phyloP scores from a whole-genome alignment of 53 echinoderm and acorn worm genomes.

The Astropecten irregularis region DNA sequence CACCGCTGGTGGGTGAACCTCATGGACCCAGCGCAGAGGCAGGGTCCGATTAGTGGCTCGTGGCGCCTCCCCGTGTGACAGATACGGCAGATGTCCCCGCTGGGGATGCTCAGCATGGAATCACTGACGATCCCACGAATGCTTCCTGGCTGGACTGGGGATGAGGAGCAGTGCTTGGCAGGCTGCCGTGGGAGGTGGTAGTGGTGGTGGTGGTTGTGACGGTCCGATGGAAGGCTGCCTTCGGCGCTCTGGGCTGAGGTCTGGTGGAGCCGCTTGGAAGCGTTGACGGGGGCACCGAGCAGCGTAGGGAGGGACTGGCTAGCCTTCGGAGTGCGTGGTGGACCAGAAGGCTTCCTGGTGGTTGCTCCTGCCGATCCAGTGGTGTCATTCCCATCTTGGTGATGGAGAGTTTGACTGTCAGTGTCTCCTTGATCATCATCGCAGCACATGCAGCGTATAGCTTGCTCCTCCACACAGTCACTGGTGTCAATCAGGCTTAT shows the following conservation, averaged over 20 bases:
- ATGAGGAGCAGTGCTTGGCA: constrained; percentile 17
- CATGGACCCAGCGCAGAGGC: constrained; percentile 73
- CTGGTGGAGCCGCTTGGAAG: neutral
- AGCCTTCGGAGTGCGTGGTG: neutral
- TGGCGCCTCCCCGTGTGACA: constrained; percentile 47
- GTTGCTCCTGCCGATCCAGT: neutral
- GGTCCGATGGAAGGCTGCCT: too few species aligned
- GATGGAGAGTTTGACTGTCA: too few species aligned
- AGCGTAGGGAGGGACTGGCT: neutral
- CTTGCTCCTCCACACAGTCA: neutral
- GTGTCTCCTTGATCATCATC: neutral
- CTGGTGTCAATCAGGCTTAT: neutral
- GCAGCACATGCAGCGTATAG: constrained; percentile 4
- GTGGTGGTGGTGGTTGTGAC: neutral
- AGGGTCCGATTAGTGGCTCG: constrained; percentile 51
- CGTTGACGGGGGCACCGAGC: neutral
- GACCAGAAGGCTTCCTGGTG: neutral
- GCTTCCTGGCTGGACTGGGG: neutral
- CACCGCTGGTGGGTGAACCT: constrained; percentile 77
- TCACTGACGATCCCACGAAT: neutral
- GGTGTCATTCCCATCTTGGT: neutral
- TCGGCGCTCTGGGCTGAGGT: neutral
- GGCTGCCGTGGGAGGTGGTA: neutral
- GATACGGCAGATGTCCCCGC: constrained; percentile 46
- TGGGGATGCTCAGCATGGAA: constrained; percentile 27